Percentiles rank a stretch among this genome's conserved stretches.
Evolutionary conservation across 1,140 invertebrate genomes (phyloP).

Genomic region (Ceratina australensis): DNA sequence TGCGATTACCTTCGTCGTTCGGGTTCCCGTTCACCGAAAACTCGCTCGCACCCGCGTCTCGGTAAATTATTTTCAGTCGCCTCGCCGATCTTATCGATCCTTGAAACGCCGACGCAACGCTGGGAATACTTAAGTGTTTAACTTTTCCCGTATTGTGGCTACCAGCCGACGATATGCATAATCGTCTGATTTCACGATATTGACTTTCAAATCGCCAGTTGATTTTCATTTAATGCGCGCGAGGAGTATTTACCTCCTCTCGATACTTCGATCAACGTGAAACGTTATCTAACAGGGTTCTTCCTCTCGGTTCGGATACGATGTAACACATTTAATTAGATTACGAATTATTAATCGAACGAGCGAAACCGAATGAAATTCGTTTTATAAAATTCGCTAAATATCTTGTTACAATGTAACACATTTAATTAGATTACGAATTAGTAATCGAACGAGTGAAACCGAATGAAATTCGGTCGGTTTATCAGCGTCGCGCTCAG

Average conservation of each 20-base stretch:
- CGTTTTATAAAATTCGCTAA: conserved; percentile 26
- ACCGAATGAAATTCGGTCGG: too few relatives aligned
- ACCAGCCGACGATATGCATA: not conserved
- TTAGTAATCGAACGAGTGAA: too few relatives aligned
- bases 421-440: too few relatives aligned
- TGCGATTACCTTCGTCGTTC: not conserved
- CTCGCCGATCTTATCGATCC: not conserved
- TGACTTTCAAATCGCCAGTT: not conserved
- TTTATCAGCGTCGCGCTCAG: too few relatives aligned
- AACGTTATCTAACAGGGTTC: too few relatives aligned
- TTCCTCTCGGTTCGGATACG: too few relatives aligned
- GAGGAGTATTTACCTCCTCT: too few relatives aligned
- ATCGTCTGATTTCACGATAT: not conserved
- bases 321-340: too few relatives aligned
- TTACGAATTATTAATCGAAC: too few relatives aligned
- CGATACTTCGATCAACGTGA: too few relatives aligned
- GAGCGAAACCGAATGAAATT: too few relatives aligned
- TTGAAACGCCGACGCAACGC: not conserved
- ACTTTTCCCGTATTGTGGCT: not conserved
- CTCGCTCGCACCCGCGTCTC: not conserved
- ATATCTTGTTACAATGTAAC: too few relatives aligned
- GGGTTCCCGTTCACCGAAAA: not conserved
- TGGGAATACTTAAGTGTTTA: not conserved
- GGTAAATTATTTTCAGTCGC: conserved; percentile 20
- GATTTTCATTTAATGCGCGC: not conserved